Evolutionary conservation across 2,888 invertebrate genomes (phyloP), one percentile per base, ranked within the genome.

Genomic region (Eupithecia exiguata): DNA sequence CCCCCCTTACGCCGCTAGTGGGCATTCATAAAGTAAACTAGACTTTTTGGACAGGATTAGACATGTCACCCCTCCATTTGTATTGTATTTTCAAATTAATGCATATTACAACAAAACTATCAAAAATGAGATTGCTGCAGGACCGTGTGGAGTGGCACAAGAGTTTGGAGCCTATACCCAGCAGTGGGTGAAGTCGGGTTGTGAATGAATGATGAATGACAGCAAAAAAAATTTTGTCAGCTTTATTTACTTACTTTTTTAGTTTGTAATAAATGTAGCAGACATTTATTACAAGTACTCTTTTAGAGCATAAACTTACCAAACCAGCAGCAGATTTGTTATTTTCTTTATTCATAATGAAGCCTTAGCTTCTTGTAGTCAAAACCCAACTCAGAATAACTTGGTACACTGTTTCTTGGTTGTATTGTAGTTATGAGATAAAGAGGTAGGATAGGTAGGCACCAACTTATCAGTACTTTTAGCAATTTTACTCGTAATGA

Each of bases 291-390:
- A n/a, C n/a, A n/a, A n/a, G n/a, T n/a, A n/a, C n/a, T n/a, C 21
- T 49, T 4, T 3, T n/a, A 21, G 0, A 21, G 9, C 21, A 21
- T 53, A 46, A 46, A 86, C 90, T 88, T 84, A 92, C 92, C 89
- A 90, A 81, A 30, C 91, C 90, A 75, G 92, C 91, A 76, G 92
- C 92, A 75, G 86, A 84, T 81, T 85, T 88, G 69, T 86, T 89
- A 74, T 88, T 88, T 83, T 88, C 89, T 77, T 88, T 89, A 79
- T 87, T 86, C 89, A 90, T 88, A 69, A 40, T 71, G 68, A 9
- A 66, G 40, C 58, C n/a, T n/a, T 65, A n/a, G 62, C 9, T 35
- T 63, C 1, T 61, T 25, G 35, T 35, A 35, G 0, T 62, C 62
- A 35, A 58, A 53, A 53, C 49, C 9, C n/a, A n/a, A n/a, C n/a